Percentiles rank a stretch among this genome's conserved stretches.
phyloP scores from a whole-genome alignment of 2,888 invertebrate genomes.

The Lottia gigantea region DNA sequence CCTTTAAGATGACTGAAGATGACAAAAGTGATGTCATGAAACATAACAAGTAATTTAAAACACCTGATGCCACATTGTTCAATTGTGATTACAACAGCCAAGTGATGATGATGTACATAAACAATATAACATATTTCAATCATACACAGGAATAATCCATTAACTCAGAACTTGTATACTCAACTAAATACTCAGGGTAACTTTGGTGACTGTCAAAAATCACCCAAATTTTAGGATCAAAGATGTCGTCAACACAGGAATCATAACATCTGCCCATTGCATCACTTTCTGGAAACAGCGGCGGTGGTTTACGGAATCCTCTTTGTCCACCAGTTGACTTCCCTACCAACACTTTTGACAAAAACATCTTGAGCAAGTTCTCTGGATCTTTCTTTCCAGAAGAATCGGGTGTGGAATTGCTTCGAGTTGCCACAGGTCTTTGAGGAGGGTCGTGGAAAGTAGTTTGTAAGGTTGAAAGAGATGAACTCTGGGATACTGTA shows the following conservation, averaged over 20 bases:
- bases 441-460: neutral
- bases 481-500: neutral
- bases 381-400: conserved; percentile 13
- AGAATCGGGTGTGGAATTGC: neutral
- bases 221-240: conserved; percentile 59
- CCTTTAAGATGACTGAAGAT: too few relatives aligned
- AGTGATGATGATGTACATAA: too few relatives aligned
- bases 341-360: conserved; percentile 61
- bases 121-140: too few relatives aligned
- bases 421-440: neutral
- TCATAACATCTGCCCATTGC: conserved; percentile 61
- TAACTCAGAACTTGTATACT: conserved; percentile 38
- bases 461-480: neutral
- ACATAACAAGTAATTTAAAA: too few relatives aligned
- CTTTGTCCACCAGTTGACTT: conserved; percentile 53
- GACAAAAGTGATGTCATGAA: too few relatives aligned
- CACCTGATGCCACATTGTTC: too few relatives aligned
- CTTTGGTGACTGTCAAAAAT: conserved; percentile 65
- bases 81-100: too few relatives aligned
- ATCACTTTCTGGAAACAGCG: conserved; percentile 45
- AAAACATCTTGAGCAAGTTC: conserved; percentile 47
- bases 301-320: conserved; percentile 55
- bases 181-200: conserved; percentile 63
- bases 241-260: conserved; percentile 61
- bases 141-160: neutral